Evolutionary conservation across 2,888 invertebrate genomes (phyloP).

Genomic region (Catocala sponsa): DNA sequence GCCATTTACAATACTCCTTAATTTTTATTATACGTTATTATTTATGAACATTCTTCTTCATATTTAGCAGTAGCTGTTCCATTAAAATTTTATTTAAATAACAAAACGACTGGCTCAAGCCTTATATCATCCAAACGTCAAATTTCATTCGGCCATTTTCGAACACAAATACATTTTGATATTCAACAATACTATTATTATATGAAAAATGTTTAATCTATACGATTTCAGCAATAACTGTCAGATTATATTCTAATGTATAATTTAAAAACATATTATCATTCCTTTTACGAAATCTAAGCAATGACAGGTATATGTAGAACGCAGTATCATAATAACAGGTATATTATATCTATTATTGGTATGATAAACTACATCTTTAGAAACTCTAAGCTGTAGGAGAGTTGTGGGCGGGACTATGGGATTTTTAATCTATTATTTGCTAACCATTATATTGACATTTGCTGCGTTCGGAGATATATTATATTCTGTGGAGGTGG

Average conservation of each 20-base stretch:
- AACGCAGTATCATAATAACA: slow-evolving; percentile 5
- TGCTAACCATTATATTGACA: slow-evolving; percentile 24
- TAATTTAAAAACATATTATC: slow-evolving; percentile 46
- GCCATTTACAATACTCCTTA: background rate
- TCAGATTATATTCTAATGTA: slow-evolving; percentile 34
- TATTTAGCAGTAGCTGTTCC: slow-evolving; percentile 5
- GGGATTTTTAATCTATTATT: slow-evolving; percentile 26
- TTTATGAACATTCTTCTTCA: background rate
- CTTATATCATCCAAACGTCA: slow-evolving; percentile 10
- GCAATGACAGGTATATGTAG: slow-evolving; percentile 26
- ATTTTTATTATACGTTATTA: background rate
- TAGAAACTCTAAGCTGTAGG: slow-evolving; percentile 14
- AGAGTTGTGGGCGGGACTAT: slow-evolving; percentile 33
- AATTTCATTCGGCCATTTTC: slow-evolving; percentile 20
- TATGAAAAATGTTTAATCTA: slow-evolving; percentile 20
- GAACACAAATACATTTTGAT: slow-evolving; percentile 17
- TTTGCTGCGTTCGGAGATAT: slow-evolving; percentile 13
- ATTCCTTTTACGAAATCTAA: slow-evolving; percentile 31
- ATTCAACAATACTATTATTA: slow-evolving; percentile 23
- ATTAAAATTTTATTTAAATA: slow-evolving; percentile 1
- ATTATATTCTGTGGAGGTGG: slow-evolving; percentile 9
- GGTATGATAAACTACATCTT: slow-evolving; percentile 28
- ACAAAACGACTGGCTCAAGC: slow-evolving; percentile 12
- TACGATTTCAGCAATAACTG: slow-evolving; percentile 36
- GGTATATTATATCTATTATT: slow-evolving; percentile 13